Evolutionary conservation across 1,140 invertebrate species (phyloP).

Genomic region (Cecropterus lyciades): DNA sequence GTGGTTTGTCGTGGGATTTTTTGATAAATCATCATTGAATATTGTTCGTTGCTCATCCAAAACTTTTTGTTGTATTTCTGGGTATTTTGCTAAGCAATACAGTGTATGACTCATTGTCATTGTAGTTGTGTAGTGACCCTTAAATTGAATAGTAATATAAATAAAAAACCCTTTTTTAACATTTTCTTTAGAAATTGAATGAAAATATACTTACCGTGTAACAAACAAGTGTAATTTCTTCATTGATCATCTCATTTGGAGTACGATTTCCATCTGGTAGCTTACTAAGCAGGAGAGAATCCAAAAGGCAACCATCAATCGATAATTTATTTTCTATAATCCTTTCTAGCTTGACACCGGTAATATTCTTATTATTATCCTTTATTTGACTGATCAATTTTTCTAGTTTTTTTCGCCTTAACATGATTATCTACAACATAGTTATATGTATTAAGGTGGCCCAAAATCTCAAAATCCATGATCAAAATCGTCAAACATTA

Average conservation of each 20-base stretch:
- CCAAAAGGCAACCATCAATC: constrained; percentile 46
- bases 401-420: constrained; percentile 36
- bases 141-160: constrained; percentile 20
- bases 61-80: constrained; percentile 52
- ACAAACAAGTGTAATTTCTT: constrained; percentile 49
- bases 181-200: not conserved
- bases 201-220: constrained; percentile 44
- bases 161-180: not conserved
- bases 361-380: constrained; percentile 41
- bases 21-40: constrained; percentile 42
- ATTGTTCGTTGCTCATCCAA: constrained; percentile 51
- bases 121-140: constrained; percentile 58
- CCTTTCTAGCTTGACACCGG: constrained; percentile 33
- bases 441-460: too few species aligned
- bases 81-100: constrained; percentile 50
- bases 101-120: constrained; percentile 53
- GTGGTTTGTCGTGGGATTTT: constrained; percentile 44
- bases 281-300: constrained; percentile 46
- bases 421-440: constrained; percentile 37
- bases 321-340: constrained; percentile 42
- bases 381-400: constrained; percentile 34
- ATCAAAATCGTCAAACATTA: too few species aligned
- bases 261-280: constrained; percentile 39
- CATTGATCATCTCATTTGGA: constrained; percentile 50
- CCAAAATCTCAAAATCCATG: too few species aligned